A percentile compares a stretch with the other conserved stretches of the same genome.
Conservation (phyloP, 2,888 invertebrate genomes). For the Harpalus rufipes region DNA sequence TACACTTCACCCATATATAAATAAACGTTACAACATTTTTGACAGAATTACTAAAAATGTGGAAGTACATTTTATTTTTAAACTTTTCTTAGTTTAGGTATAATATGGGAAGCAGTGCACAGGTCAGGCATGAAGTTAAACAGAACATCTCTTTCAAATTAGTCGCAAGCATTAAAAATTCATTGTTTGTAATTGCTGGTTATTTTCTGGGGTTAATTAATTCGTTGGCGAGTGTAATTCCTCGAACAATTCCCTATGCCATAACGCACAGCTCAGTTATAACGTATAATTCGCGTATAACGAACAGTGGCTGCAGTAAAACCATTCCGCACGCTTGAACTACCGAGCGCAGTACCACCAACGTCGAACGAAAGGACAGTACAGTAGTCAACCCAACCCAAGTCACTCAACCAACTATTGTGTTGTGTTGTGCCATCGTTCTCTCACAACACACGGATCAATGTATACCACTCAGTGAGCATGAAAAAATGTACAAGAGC, state of each 20-base stretch:
- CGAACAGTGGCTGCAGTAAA: conserved; percentile 4
- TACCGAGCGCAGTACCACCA: background rate
- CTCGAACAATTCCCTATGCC: background rate
- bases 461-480: background rate
- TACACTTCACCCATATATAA: too few species aligned
- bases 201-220: background rate
- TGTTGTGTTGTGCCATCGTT: background rate
- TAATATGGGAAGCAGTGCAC: too few species aligned
- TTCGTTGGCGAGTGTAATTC: background rate
- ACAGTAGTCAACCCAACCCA: background rate
- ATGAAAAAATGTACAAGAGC: background rate
- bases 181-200: too few species aligned
- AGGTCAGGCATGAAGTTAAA: too few species aligned
- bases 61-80: too few species aligned
- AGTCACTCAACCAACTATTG: background rate
- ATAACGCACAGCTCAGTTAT: background rate
- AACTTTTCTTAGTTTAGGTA: too few species aligned
- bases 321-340: conserved; percentile 2
- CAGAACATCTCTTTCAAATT: too few species aligned
- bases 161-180: too few species aligned
- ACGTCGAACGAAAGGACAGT: background rate
- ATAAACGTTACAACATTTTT: too few species aligned
- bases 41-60: too few species aligned
- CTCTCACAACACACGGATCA: too few species aligned
- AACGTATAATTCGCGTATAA: conserved; percentile 6